These are phyloP conservation scores for Pangasius mekongensis DNA, from an alignment of 2,797 vertebrate genomes.

Conservation along the genomic window DNA sequence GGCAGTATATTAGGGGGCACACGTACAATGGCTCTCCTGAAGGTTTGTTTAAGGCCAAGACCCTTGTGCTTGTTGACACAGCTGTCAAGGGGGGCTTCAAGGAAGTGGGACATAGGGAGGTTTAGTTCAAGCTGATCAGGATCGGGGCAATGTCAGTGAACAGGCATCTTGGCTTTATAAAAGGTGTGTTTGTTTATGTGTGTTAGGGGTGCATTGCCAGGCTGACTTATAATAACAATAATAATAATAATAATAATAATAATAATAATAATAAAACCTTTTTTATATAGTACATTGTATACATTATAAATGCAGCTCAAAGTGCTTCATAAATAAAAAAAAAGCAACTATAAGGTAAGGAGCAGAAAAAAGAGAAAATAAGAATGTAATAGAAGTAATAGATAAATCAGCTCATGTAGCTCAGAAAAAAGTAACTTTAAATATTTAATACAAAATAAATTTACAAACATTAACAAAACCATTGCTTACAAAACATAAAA, in stretches of 20 bases:
- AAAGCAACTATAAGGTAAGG: background rate
- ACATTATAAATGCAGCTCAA: background rate
- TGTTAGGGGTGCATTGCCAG: background rate
- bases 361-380: too few relatives aligned
- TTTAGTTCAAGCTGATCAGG: constrained; percentile 62
- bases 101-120: constrained; percentile 59
- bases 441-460: background rate
- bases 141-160: constrained; percentile 52
- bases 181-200: background rate
- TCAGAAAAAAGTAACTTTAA: background rate
- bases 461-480: background rate
- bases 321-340: background rate
- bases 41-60: constrained; percentile 75
- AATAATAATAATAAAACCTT: background rate
- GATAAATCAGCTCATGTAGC: background rate
- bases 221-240: background rate
- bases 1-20: constrained; percentile 60
- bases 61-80: constrained; percentile 77
- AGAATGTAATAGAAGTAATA: background rate
- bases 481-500: background rate
- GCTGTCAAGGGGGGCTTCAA: constrained; percentile 68
- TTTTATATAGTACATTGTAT: background rate
- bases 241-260: background rate
- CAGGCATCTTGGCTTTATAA: constrained; percentile 10
- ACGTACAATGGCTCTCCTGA: constrained; percentile 66